Conservation (phyloP, 1,140 invertebrate genomes). For the Lepidostoma basale region DNA sequence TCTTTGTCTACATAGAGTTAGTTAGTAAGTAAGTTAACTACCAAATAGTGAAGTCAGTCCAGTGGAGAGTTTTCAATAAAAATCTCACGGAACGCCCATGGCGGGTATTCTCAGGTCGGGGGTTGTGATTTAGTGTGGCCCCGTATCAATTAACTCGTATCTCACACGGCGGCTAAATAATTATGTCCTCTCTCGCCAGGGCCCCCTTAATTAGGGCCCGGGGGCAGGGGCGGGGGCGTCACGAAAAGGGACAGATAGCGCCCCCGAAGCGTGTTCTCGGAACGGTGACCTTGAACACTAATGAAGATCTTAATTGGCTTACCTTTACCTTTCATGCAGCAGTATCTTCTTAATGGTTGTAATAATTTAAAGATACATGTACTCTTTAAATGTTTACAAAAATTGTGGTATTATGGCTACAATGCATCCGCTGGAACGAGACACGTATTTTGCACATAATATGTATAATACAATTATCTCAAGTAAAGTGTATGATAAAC, state of each 20-base stretch:
- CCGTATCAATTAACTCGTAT: conserved; percentile 44
- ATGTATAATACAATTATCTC: too few species aligned
- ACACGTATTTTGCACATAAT: too few species aligned
- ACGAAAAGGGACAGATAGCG: conserved; percentile 25
- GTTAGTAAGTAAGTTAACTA: too few species aligned
- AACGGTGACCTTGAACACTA: conserved; percentile 44
- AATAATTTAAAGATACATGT: too few species aligned
- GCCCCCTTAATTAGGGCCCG: conserved; percentile 34
- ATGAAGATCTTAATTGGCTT: conserved; percentile 47
- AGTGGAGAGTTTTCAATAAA: too few species aligned
- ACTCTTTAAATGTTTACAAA: too few species aligned
- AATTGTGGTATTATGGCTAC: too few species aligned
- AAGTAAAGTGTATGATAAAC: too few species aligned
- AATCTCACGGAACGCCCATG: neutral
- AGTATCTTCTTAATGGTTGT: too few species aligned
- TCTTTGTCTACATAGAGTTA: too few species aligned
- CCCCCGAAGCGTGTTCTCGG: conserved; percentile 34
- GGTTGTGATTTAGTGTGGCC: conserved; percentile 41
- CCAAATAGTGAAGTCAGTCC: too few species aligned
- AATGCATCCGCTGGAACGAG: too few species aligned
- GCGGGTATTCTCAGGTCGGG: neutral
- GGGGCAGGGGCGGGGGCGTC: conserved; percentile 13
- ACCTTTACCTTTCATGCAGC: conserved; percentile 26
- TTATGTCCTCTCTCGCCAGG: conserved; percentile 45
- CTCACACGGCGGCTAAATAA: conserved; percentile 45